These are phyloP conservation scores for Synanthedon vespiformis DNA, from an alignment of 2,888 invertebrate species.

Conservation along the genomic window DNA sequence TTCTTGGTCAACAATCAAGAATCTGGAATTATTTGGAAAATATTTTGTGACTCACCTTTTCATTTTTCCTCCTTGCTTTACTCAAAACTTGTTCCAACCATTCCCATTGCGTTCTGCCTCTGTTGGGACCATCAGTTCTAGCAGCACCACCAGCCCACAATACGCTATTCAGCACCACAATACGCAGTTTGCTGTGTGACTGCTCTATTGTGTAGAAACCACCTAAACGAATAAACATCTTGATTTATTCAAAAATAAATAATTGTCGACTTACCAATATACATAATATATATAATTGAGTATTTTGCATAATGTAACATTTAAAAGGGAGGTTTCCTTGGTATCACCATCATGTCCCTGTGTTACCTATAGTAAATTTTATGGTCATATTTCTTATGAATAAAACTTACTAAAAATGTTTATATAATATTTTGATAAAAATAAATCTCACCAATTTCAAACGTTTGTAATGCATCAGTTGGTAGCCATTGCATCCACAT, in stretches of 20 bases:
- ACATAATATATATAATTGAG: neutral
- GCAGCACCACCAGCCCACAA: conserved; percentile 74
- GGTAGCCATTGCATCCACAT: conserved; percentile 90
- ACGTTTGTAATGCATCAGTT: conserved; percentile 84
- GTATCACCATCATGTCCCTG: no score
- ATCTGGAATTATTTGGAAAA: no score
- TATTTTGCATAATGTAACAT: neutral
- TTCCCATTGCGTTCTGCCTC: conserved; percentile 78
- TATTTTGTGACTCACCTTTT: conserved; percentile 75
- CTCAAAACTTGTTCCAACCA: conserved; percentile 84
- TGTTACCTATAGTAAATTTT: no score
- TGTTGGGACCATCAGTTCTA: conserved; percentile 49
- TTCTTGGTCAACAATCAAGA: no score
- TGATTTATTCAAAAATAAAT: neutral
- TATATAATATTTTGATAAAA: no score
- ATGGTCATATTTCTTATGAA: no score
- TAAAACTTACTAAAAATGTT: no score
- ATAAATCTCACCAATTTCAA: conserved; percentile 76
- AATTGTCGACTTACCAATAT: neutral
- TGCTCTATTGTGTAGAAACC: conserved; percentile 92
- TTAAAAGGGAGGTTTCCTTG: no score
- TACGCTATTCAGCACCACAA: conserved; percentile 91
- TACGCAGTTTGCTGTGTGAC: conserved; percentile 82
- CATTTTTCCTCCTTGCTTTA: conserved; percentile 79
- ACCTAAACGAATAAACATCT: conserved; percentile 60